A percentile compares a stretch with the other conserved stretches of the same genome.
Conservation (phyloP, 1,140 invertebrate species). For the Araneus ventricosus region DNA sequence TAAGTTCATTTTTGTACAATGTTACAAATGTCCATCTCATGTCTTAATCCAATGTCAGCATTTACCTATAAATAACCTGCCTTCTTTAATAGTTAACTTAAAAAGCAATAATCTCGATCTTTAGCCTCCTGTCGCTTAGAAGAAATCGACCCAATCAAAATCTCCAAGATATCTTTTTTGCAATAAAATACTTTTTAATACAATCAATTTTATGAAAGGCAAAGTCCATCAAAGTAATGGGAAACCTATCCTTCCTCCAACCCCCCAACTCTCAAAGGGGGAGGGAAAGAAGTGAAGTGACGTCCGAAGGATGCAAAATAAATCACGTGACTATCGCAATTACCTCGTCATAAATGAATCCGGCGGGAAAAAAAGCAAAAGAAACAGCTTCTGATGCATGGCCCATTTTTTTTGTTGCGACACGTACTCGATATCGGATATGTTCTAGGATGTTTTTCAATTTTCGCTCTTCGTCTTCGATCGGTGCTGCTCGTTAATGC, state of each 20-base stretch:
- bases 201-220: not conserved
- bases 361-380: not conserved
- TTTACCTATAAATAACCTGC: too few species aligned
- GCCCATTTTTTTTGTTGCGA: not conserved
- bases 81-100: too few species aligned
- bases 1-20: too few species aligned
- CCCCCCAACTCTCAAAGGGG: not conserved
- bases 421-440: conserved; percentile 29
- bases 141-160: conserved; percentile 6
- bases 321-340: conserved; percentile 37
- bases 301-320: conserved; percentile 24
- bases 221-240: conserved; percentile 26
- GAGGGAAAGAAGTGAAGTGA: not conserved
- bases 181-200: not conserved
- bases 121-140: not conserved
- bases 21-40: too few species aligned
- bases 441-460: conserved; percentile 32
- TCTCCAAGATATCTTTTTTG: not conserved
- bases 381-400: not conserved
- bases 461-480: conserved; percentile 27
- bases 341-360: conserved; percentile 38
- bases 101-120: too few species aligned
- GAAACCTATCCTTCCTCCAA: not conserved
- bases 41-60: too few species aligned
- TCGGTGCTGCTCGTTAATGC: conserved; percentile 11